phyloP scores from a whole-genome alignment of 2,888 invertebrate genomes.

The Cepaea hortensis region DNA sequence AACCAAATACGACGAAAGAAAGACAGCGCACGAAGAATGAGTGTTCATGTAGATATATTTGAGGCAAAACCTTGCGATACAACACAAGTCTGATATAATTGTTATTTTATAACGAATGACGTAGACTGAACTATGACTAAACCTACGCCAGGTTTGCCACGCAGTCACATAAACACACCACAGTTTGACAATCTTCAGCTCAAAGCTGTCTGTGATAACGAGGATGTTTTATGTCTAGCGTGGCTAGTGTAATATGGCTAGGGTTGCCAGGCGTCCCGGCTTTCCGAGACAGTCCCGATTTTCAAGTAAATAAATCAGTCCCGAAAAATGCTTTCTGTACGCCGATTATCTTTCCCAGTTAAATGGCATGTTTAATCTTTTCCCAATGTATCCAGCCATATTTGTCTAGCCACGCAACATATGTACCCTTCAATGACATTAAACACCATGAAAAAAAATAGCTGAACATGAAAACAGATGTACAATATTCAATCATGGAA shows the following conservation, averaged over 20 bases:
- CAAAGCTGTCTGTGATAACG: too few species aligned
- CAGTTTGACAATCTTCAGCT: too few species aligned
- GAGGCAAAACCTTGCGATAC: constrained; percentile 32
- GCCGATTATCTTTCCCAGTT: too few species aligned
- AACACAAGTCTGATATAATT: not conserved
- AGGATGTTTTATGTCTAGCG: too few species aligned
- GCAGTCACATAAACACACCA: not conserved
- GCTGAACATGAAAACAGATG: too few species aligned
- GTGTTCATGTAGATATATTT: constrained; percentile 44
- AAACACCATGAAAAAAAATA: not conserved
- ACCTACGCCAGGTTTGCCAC: not conserved
- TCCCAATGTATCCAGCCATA: too few species aligned
- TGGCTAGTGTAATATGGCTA: too few species aligned
- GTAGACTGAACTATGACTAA: not conserved
- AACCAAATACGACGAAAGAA: not conserved
- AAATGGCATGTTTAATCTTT: too few species aligned
- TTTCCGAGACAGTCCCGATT: too few species aligned
- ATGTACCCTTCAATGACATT: not conserved
- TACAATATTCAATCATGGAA: not conserved
- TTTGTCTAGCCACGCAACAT: not conserved
- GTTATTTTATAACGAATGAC: constrained; percentile 24
- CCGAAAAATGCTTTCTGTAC: too few species aligned
- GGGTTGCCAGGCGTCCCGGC: too few species aligned
- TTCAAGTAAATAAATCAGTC: too few species aligned
- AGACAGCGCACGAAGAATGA: not conserved